Evolutionary conservation across 2,888 invertebrate genomes (phyloP).

Genomic region (Lasioglossum calceatum): DNA sequence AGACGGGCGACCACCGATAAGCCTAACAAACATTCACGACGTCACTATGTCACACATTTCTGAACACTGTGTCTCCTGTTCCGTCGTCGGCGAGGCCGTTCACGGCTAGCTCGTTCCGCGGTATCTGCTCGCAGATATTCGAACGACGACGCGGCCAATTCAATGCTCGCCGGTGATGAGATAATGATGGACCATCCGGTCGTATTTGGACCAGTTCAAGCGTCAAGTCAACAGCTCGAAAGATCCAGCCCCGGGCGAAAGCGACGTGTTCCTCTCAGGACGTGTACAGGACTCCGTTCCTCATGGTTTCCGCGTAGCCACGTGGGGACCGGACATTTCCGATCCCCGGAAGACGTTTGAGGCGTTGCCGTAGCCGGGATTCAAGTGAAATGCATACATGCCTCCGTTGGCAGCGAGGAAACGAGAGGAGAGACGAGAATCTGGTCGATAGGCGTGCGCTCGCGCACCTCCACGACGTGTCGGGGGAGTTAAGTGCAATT

Average conservation of each 20-base stretch:
- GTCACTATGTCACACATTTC: not conserved
- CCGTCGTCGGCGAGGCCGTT: not conserved
- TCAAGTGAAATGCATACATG: slow-evolving; percentile 46
- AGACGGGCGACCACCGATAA: too few relatives aligned
- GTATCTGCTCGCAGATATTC: not conserved
- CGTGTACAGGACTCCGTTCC: not conserved
- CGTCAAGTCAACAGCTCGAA: not conserved
- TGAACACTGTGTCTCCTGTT: too few relatives aligned
- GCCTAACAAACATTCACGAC: not conserved
- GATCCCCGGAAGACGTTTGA: slow-evolving; percentile 50
- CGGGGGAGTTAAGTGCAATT: slow-evolving; percentile 49
- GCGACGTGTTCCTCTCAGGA: not conserved
- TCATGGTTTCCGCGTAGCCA: slow-evolving; percentile 32
- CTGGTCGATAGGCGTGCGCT: slow-evolving; percentile 78
- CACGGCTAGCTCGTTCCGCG: not conserved
- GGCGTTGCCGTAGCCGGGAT: slow-evolving; percentile 62
- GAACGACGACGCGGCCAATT: not conserved
- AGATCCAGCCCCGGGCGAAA: not conserved
- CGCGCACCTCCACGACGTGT: slow-evolving; percentile 65
- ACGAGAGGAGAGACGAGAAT: slow-evolving; percentile 67
- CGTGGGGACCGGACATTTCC: slow-evolving; percentile 41
- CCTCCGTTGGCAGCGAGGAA: slow-evolving; percentile 42
- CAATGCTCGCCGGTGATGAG: not conserved
- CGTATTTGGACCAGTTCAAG: not conserved
- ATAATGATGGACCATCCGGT: not conserved